Evolutionary conservation across 2,888 invertebrate species (phyloP).

Genomic region (Cistogaster globosa): DNA sequence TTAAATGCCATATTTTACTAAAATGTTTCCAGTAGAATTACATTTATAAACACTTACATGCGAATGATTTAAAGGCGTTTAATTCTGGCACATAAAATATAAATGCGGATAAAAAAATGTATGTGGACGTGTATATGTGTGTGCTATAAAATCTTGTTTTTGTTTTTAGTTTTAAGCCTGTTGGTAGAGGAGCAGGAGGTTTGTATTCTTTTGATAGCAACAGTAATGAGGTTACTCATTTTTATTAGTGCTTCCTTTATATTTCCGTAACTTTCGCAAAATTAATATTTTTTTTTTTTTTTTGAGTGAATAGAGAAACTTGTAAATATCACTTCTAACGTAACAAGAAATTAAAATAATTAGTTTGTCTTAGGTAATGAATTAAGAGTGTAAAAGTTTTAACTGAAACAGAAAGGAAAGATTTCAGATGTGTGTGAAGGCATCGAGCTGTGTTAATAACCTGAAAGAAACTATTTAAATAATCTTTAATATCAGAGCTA

Average conservation of each 20-base stretch:
- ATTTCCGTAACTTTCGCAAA: background rate
- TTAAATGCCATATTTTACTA: constrained; percentile 67
- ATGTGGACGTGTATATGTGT: background rate
- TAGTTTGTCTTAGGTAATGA: constrained; percentile 37
- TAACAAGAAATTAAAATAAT: constrained; percentile 52
- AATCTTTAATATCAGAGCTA: too few species aligned
- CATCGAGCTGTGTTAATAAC: too few species aligned
- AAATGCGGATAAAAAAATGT: background rate
- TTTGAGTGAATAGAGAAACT: constrained; percentile 7
- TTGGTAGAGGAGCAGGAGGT: too few species aligned
- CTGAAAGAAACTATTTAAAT: too few species aligned
- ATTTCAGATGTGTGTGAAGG: too few species aligned
- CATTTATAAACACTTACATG: constrained; percentile 37
- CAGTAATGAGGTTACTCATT: constrained; percentile 45
- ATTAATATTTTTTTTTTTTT: too few species aligned
- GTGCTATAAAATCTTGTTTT: constrained; percentile 24
- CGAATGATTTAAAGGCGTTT: constrained; percentile 23
- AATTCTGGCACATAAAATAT: constrained; percentile 7
- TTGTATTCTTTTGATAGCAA: constrained; percentile 13
- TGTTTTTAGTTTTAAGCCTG: constrained; percentile 9
- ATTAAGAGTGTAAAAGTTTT: background rate
- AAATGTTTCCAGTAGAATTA: constrained; percentile 68
- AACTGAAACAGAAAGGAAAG: too few species aligned
- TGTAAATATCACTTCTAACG: constrained; percentile 11
- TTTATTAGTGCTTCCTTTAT: constrained; percentile 37